Evolutionary conservation across 1,140 invertebrate genomes (phyloP), one percentile per base, ranked within the genome.

Genomic region (Euschistus heros): DNA sequence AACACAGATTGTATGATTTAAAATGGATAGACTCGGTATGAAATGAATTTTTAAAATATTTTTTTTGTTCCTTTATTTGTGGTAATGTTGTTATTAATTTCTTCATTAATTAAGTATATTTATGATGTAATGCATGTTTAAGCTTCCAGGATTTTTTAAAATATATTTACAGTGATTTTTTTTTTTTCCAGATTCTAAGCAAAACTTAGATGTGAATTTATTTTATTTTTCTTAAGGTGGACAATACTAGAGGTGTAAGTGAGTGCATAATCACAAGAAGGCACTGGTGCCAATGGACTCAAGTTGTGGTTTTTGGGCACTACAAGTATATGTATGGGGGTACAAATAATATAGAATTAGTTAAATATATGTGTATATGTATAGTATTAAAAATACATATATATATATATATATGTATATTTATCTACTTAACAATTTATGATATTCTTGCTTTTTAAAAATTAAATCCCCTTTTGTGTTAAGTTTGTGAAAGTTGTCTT

Each of bases 231-330:
- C 44, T 62, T 62, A 33, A 62, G 61, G 44, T 62, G 61, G 61
- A 62, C 61, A 62, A 46, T 62, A 46, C 44, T 62, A 26, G 61
- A 46, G 44, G 61, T 62, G 61, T 62, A 46, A 42, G 26, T 46
- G 44, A 22, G 42, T 46, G 42, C 61, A 18, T 61, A 30, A 33
- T 61, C 37, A 46, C 18, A 62, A 62, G 37, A 22, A 13, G 15
- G 61, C 37, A 17, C 44, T 42, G 37, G 20, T 62, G 61, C 61
- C 37, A 62, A 62, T 62, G 37, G 44, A 62, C 37, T 62, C 44
- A 62, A 61, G 22, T 33, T 46, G 22, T 33, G 37, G 37, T 33
- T 62, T 42, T 62, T 62, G 61, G 61, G 61, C 61, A 62, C 61
- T 62, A 46, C 44, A 62, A 44, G 44, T 62, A 44, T 44, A 33